A percentile compares a stretch with the other conserved stretches of the same genome.
Evolutionary conservation across 2,113 vertebrate species (phyloP).

Genomic region (Paramisgurnus dabryanus): DNA sequence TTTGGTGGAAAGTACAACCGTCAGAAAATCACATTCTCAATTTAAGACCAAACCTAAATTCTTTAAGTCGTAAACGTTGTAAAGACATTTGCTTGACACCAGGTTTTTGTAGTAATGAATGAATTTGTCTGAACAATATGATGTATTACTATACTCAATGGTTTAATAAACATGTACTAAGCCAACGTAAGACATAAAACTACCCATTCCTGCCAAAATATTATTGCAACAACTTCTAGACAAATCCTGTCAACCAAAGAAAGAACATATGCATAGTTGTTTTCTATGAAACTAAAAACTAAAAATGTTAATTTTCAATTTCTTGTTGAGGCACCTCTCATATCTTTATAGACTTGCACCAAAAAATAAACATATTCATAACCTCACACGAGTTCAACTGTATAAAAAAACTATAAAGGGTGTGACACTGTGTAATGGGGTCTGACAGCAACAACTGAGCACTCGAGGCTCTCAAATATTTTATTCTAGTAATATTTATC

Average conservation of each 20-base stretch:
- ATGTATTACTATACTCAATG: not conserved
- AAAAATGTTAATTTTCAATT: not conserved
- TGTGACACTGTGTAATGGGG: not conserved
- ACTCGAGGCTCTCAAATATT: not conserved
- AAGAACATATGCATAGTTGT: conserved; percentile 72
- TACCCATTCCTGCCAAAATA: conserved; percentile 42
- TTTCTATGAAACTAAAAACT: conserved; percentile 17
- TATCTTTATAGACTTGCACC: not conserved
- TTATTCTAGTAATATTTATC: too few relatives aligned
- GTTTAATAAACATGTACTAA: not conserved
- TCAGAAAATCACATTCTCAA: not conserved
- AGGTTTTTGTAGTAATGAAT: not conserved
- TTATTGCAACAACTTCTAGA: conserved; percentile 72
- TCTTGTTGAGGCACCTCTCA: conserved; percentile 26
- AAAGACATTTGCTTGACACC: too few relatives aligned
- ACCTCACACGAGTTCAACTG: not conserved
- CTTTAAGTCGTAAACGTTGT: too few relatives aligned
- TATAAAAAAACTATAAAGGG: not conserved
- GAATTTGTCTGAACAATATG: not conserved
- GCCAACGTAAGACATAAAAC: conserved; percentile 32
- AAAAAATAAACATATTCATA: not conserved
- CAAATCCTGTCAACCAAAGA: conserved; percentile 53
- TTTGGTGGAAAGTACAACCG: too few relatives aligned
- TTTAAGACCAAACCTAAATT: conserved; percentile 11
- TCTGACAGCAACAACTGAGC: conserved; percentile 1